Percentiles rank a stretch among this genome's conserved stretches.
phyloP scores from a whole-genome alignment of 1,140 invertebrate genomes.

The Leptoteleia sp. region DNA sequence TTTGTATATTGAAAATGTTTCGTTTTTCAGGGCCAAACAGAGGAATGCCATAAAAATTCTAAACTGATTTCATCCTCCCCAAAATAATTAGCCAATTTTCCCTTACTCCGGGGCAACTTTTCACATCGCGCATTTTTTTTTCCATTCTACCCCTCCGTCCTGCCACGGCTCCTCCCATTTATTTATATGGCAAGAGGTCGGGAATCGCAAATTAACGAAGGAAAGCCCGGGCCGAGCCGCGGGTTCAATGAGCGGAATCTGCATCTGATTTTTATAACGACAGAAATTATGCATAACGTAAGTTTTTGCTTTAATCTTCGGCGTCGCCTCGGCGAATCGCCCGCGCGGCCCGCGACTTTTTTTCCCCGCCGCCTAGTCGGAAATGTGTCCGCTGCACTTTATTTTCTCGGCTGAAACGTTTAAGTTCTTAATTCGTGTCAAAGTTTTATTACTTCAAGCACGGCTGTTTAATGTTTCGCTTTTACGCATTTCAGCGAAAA shows the following conservation, averaged over 20 bases:
- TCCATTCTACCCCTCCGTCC: not conserved
- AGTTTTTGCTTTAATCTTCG: slow-evolving; percentile 33
- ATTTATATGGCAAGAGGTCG: slow-evolving; percentile 15
- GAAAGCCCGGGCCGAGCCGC: not conserved
- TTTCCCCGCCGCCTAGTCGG: slow-evolving; percentile 2
- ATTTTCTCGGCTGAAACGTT: slow-evolving; percentile 50
- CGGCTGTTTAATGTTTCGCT: slow-evolving; percentile 56
- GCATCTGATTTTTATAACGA: slow-evolving; percentile 32
- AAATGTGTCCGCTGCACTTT: slow-evolving; percentile 37
- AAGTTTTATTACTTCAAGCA: slow-evolving; percentile 56
- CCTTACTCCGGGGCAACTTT: not conserved
- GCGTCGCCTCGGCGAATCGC: not conserved
- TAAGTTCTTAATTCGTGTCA: slow-evolving; percentile 56
- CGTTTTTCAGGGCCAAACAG: no score
- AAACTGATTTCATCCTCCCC: not conserved
- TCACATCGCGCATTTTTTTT: not conserved
- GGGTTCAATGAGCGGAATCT: slow-evolving; percentile 16
- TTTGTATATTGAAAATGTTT: no score
- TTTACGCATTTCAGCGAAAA: slow-evolving; percentile 33
- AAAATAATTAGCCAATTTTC: not conserved
- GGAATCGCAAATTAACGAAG: slow-evolving; percentile 19
- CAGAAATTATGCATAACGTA: slow-evolving; percentile 28
- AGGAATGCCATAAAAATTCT: no score
- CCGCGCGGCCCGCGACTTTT: not conserved
- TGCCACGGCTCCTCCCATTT: not conserved